Percentiles rank a stretch among this genome's conserved stretches.
Evolutionary conservation across 2,888 invertebrate species (phyloP).

Genomic region (Coenonympha arcania): DNA sequence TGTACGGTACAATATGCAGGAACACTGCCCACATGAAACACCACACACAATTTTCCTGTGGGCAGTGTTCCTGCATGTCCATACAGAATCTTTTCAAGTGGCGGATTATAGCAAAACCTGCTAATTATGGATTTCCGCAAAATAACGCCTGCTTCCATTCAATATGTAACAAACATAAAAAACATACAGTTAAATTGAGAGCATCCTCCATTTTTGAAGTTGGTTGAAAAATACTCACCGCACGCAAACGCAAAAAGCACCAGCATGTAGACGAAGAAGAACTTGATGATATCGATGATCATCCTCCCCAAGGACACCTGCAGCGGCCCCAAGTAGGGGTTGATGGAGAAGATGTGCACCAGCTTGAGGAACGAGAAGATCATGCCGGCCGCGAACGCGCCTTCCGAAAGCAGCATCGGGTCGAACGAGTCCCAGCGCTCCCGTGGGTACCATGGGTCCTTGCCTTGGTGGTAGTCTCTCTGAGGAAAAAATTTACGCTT

Average conservation of each 20-base stretch:
- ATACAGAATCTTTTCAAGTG: too few species aligned
- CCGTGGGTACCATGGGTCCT: constrained; percentile 88
- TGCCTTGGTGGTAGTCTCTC: constrained; percentile 80
- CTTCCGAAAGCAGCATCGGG: constrained; percentile 94
- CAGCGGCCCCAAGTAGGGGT: constrained; percentile 93
- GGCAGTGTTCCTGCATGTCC: too few species aligned
- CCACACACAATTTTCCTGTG: too few species aligned
- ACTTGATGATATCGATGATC: constrained; percentile 96
- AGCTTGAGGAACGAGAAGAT: constrained; percentile 96
- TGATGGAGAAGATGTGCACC: constrained; percentile 97
- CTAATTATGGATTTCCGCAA: too few species aligned
- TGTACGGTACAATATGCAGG: too few species aligned
- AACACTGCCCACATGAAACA: too few species aligned
- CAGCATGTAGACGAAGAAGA: constrained; percentile 94
- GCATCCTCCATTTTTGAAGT: too few species aligned
- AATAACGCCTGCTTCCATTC: too few species aligned
- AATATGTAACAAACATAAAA: too few species aligned
- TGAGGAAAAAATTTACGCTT: constrained; percentile 36
- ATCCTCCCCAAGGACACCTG: constrained; percentile 95
- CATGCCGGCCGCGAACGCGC: constrained; percentile 97
- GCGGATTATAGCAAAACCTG: too few species aligned
- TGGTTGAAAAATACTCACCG: constrained; percentile 78
- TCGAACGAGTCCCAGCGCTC: constrained; percentile 96
- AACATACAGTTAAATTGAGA: too few species aligned
- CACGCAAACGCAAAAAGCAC: constrained; percentile 97